Conservation (phyloP, 1,140 invertebrate species). For the Coptotermes formosanus region DNA sequence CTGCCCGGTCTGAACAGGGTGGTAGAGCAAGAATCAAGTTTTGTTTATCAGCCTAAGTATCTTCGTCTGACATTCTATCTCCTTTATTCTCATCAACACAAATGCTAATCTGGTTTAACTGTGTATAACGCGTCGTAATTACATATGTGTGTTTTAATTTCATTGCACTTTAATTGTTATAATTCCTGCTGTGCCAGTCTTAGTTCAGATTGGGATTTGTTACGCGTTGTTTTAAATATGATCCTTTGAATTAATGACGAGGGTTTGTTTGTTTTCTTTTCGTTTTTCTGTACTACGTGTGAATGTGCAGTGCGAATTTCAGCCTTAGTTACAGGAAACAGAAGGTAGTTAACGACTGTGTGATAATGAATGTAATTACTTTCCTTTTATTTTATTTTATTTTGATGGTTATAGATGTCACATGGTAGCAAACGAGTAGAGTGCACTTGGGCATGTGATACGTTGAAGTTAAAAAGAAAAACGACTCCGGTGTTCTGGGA, state of each 20-base stretch:
- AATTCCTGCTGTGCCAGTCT: neutral
- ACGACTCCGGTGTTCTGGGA: too few relatives aligned
- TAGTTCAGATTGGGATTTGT: neutral
- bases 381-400: neutral
- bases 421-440: neutral
- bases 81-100: neutral
- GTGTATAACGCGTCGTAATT: neutral
- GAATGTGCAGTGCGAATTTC: neutral
- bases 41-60: neutral
- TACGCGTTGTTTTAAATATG: neutral
- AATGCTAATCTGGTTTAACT: neutral
- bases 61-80: neutral
- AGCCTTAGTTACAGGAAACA: neutral
- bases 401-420: neutral
- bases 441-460: neutral
- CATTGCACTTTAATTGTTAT: neutral
- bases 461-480: too few relatives aligned
- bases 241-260: neutral
- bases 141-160: neutral
- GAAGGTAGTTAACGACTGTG: neutral
- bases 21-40: neutral
- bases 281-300: neutral
- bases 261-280: neutral
- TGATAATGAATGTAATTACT: neutral
- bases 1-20: neutral